phyloP scores from a whole-genome alignment of 2,797 vertebrate genomes.

The Sebastes dallii region DNA sequence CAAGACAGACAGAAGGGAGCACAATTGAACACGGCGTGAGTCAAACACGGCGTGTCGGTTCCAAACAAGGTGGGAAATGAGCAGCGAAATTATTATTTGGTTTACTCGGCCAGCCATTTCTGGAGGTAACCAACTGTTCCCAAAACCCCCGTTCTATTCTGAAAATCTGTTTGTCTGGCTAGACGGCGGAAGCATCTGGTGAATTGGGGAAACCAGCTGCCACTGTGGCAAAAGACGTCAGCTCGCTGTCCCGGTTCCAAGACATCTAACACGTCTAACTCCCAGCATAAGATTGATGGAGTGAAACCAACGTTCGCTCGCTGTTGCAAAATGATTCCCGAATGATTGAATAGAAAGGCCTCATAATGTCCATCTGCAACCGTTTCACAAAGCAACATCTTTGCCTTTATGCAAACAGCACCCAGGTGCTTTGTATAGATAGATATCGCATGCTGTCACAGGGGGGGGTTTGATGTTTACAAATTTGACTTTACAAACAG shows the following conservation, averaged over 20 bases:
- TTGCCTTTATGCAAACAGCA: constrained; percentile 13
- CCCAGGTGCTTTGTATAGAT: constrained; percentile 42
- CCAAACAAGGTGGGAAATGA: constrained; percentile 40
- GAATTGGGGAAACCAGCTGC: constrained; percentile 45
- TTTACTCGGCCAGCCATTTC: constrained; percentile 28
- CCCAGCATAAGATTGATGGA: not conserved
- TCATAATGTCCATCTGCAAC: not conserved
- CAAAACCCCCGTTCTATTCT: not conserved
- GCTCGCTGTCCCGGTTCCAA: constrained; percentile 29
- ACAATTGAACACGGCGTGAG: constrained; percentile 9
- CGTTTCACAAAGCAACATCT: not conserved
- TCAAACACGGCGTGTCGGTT: constrained; percentile 21
- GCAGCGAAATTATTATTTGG: not conserved
- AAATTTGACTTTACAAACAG: constrained; percentile 22
- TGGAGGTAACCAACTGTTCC: constrained; percentile 22
- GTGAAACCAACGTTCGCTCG: not conserved
- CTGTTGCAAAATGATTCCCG: constrained; percentile 10
- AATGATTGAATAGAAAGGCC: not conserved
- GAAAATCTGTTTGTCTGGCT: constrained; percentile 50
- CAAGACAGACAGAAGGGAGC: constrained; percentile 1
- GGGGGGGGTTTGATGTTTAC: constrained; percentile 2
- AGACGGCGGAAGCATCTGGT: constrained; percentile 50
- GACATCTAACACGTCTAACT: constrained; percentile 32
- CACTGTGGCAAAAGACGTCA: constrained; percentile 14
- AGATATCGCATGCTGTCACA: constrained; percentile 27